Evolutionary conservation across 2,113 vertebrate species (phyloP), one percentile per base, ranked within the genome.

Genomic region (Hoplias malabaricus): DNA sequence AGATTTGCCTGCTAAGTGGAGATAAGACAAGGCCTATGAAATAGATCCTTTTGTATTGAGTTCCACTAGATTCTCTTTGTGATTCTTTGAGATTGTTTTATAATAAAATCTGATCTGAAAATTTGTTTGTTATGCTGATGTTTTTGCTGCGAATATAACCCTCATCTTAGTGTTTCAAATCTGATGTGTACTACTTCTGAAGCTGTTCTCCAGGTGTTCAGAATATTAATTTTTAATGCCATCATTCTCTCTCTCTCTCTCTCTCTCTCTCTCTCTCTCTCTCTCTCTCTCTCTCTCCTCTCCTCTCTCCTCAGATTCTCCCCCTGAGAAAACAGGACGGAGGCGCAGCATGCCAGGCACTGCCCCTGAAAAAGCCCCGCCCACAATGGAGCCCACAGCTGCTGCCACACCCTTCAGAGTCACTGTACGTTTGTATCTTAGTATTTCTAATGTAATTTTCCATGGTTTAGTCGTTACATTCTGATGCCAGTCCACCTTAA

Each of bases 311-410:
- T 5, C 92, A 99, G 97, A 99, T 90, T 99, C 96, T 65, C 96
- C 96, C 78, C 95, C 96, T 40, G 97, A 98, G 90, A 91, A 93
- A 88, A 88, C 95, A 0, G 96, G 95, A 77, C 95, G 96, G 88
- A 91, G 95, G 86, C 95, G 96, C 87, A 96, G 94, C 84, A 94
- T 98, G 93, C 96, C 96, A 2, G 93, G 95, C 80, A 94, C 93
- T 85, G 89, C 91, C 74, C 10, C 93, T 0, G 96, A 98, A 75
- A 96, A 94, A 91, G 91, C 85, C 88, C 88, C 87, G 1, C 77
- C 96, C 88, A 71, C 85, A 87, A 96, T 98, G 96, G 97, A 99
- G 88, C 88, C 94, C 0, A 70, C 96, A 0, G 86, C 95, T 1
- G 86, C 94, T 0, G 84, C 94, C 0, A 91, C 96, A 0, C 96